These are phyloP conservation scores for Coelopa frigida DNA, from an alignment of 1,140 invertebrate species.

Conservation along the genomic window DNA sequence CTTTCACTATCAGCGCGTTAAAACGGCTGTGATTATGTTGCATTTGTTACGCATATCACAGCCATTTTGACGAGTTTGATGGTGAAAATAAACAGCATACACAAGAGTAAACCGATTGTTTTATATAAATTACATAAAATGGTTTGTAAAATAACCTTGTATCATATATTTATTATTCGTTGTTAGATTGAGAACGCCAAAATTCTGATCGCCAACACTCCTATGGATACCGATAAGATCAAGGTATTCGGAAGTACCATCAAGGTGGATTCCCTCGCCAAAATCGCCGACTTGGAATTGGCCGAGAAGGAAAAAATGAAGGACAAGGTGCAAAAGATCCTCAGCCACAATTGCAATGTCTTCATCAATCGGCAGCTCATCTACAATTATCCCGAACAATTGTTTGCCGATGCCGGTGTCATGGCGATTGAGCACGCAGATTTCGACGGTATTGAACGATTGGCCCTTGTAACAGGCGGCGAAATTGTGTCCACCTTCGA, in stretches of 20 bases:
- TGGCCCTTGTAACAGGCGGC: constrained; percentile 94
- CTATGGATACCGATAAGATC: constrained; percentile 99
- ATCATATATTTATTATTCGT: constrained; percentile 24
- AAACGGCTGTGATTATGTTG: constrained; percentile 41
- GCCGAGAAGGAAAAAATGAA: constrained; percentile 99
- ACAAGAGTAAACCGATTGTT: background rate
- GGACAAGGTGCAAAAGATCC: constrained; percentile 96
- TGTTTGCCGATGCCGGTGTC: constrained; percentile 95
- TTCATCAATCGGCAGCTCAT: constrained; percentile 99
- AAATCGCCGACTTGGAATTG: constrained; percentile 94
- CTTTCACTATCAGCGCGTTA: constrained; percentile 27
- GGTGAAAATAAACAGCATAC: constrained; percentile 5
- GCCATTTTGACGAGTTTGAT: constrained; percentile 46
- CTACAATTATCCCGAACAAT: constrained; percentile 99
- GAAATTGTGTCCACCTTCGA: constrained; percentile 99
- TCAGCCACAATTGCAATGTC: constrained; percentile 94
- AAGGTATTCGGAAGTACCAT: constrained; percentile 99
- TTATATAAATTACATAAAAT: background rate
- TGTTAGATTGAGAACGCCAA: constrained; percentile 80
- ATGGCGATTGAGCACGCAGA: constrained; percentile 99
- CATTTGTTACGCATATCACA: constrained; percentile 35
- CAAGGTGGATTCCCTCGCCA: constrained; percentile 94
- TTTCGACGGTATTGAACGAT: constrained; percentile 96
- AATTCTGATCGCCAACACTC: constrained; percentile 99
- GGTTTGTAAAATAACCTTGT: background rate